A percentile compares a stretch with the other conserved stretches of the same genome.
Evolutionary conservation across 2,797 vertebrate genomes (phyloP).

Genomic region (Limosa lapponica): DNA sequence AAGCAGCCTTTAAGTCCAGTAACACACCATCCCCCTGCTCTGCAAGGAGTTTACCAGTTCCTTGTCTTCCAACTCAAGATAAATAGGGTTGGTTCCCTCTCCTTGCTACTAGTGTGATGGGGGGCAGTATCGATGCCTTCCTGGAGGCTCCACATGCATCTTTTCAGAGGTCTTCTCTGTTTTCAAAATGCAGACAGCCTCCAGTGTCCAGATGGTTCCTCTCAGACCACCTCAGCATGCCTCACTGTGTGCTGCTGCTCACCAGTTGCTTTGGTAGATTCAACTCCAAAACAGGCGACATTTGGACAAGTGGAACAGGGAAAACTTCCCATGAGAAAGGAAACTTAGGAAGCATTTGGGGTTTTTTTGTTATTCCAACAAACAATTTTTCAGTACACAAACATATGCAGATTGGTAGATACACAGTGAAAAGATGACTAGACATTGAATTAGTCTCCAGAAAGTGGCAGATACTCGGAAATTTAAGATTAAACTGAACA

Average conservation of each 20-base stretch:
- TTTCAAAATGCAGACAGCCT: background rate
- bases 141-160: background rate
- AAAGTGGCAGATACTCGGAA: background rate
- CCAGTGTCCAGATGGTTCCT: background rate
- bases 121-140: background rate
- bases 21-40: background rate
- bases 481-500: background rate
- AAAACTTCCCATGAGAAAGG: background rate
- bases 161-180: background rate
- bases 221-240: accelerated
- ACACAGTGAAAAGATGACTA: background rate
- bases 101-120: background rate
- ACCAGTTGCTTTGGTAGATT: background rate
- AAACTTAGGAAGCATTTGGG: background rate
- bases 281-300: background rate
- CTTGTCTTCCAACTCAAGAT: background rate
- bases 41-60: background rate
- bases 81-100: background rate
- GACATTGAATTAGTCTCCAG: background rate
- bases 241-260: background rate
- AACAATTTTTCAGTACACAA: background rate
- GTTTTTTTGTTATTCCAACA: background rate
- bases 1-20: background rate
- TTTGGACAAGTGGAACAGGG: background rate
- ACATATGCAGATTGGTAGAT: background rate